Base-by-base conservation (phyloP, 2,113 vertebrate genomes). In the Bagarius yarrelli region DNA sequence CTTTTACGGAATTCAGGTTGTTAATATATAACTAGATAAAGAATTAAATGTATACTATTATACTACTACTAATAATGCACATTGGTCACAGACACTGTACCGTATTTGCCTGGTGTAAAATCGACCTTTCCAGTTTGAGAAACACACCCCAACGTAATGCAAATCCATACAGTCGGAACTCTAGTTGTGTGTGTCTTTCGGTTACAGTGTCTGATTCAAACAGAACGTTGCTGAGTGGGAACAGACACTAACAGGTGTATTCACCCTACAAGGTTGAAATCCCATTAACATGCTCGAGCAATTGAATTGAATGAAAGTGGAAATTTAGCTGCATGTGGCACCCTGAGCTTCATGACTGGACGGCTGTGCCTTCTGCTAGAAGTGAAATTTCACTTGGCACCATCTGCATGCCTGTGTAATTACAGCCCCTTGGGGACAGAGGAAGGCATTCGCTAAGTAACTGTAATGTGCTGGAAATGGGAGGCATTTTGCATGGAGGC, bases 261-360 rank as follows among this genome's bases (percentile, higher is more conserved):
- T 88, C 87, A 86, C 83, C 87, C 87, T 89, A 88, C 92, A 89
- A 88, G 88, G 89, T 84, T 88, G 87, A 88, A 89, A 86, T 89
- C 82, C 85, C 76, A 81, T 87, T 84, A 85, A 88, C 87, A 86
- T 81, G 81, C 84, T 85, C 79, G 36, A 82, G 85, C 86, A 85
- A 87, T 89, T 83, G 86, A 89, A 89, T 87, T 77, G 83, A 84
- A 83, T 59, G 77, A 50, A 21, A 85, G 85, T 85, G 81, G 85
- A 90, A 91, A 91, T 89, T 87, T 74, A 61, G 57, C 57, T 55
- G 89, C 55, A 77, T 55, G 80, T 56, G 71, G 76, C 70, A 86
- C 87, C 64, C 85, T 0, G 77, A 88, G 88, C 87, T 83, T 52
- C 81, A 87, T 82, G 86, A 85, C 81, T 87, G 85, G 89, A 89